A percentile compares a stretch with the other conserved stretches of the same genome.
phyloP scores from a whole-genome alignment of 2,888 invertebrate species.

The Drosophila merina region DNA sequence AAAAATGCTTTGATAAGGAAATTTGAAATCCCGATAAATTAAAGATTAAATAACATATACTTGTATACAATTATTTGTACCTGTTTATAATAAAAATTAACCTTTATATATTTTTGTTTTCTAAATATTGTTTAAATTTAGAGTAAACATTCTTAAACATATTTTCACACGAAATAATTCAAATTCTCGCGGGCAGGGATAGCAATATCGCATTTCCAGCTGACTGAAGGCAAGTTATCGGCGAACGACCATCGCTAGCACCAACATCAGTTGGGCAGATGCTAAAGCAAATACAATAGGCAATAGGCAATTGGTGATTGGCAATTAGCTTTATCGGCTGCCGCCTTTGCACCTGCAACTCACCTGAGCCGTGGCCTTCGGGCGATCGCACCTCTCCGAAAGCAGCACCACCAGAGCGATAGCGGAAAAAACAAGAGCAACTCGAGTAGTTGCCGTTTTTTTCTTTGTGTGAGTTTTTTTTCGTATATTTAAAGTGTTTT shows the following conservation, averaged over 20 bases:
- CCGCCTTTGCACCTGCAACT: constrained; percentile 32
- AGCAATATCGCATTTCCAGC: background rate
- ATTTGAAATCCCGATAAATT: too few species aligned
- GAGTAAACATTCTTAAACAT: too few species aligned
- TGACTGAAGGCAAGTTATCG: background rate
- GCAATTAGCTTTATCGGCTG: constrained; percentile 4
- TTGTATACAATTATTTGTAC: too few species aligned
- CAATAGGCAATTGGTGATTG: constrained; percentile 5
- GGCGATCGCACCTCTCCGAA: constrained; percentile 24
- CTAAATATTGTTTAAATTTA: too few species aligned
- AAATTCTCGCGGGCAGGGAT: background rate
- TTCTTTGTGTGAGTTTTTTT: constrained; percentile 8
- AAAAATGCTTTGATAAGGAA: too few species aligned
- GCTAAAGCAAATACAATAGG: background rate
- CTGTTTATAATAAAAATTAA: too few species aligned
- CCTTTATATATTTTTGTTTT: too few species aligned
- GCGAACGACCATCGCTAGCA: background rate
- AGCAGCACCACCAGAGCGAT: background rate
- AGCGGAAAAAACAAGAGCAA: constrained; percentile 2
- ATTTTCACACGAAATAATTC: background rate
- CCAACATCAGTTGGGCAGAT: constrained; percentile 1
- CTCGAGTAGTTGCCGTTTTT: background rate
- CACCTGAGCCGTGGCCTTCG: constrained; percentile 33
- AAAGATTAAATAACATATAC: too few species aligned
- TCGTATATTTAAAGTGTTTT: background rate